Evolutionary conservation across 2,888 invertebrate genomes (phyloP).

Genomic region (Pristionchus fissidentatus): DNA sequence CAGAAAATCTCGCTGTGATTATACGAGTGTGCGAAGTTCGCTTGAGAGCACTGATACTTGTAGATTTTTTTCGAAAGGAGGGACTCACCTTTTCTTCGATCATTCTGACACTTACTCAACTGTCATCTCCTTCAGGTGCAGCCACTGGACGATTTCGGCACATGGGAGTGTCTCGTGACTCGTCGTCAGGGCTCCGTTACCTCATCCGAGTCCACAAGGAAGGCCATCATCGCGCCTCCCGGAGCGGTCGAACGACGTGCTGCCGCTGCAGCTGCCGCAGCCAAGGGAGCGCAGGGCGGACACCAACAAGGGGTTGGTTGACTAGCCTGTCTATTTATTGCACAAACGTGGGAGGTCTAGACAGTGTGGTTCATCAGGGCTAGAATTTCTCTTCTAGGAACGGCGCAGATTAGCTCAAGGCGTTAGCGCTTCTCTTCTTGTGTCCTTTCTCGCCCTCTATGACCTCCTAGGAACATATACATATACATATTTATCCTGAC

Average conservation of each 20-base stretch:
- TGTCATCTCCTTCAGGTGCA: constrained; percentile 20
- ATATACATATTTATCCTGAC: too few relatives aligned
- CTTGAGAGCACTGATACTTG: neutral
- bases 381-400: neutral
- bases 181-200: constrained; percentile 55
- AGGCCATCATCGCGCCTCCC: neutral
- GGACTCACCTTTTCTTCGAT: neutral
- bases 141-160: constrained; percentile 54
- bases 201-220: neutral
- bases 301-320: neutral
- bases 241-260: neutral
- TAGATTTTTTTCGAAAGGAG: neutral
- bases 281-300: neutral
- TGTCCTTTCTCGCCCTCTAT: neutral
- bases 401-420: neutral
- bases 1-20: neutral
- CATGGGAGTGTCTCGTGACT: constrained; percentile 66
- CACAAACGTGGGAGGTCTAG: too few relatives aligned
- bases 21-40: neutral
- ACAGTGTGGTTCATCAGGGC: neutral
- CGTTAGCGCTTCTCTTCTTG: neutral
- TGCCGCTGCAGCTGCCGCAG: neutral
- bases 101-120: too few relatives aligned
- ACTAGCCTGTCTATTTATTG: neutral
- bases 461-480: neutral